A percentile compares a stretch with the other conserved stretches of the same genome.
These are phyloP conservation scores for Sinella curviseta DNA, from an alignment of 1,140 invertebrate species.

Conservation along the genomic window DNA sequence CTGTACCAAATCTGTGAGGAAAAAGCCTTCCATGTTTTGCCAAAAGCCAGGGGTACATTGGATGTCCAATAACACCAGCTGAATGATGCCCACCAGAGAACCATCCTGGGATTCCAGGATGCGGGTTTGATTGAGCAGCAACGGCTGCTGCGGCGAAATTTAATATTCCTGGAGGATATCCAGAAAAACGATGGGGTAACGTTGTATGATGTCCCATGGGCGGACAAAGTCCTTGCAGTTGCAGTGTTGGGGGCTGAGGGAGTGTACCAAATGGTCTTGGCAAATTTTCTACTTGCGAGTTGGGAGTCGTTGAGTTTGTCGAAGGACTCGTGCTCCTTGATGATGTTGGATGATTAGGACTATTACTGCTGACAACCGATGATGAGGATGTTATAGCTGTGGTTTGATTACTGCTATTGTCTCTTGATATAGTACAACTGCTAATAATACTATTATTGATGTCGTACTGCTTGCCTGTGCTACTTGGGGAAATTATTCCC, in stretches of 20 bases:
- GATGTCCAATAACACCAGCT: slow-evolving; percentile 62
- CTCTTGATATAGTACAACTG: too few relatives aligned
- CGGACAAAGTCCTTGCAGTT: slow-evolving; percentile 31
- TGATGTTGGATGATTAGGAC: slow-evolving; percentile 31
- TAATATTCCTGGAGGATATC: slow-evolving; percentile 45
- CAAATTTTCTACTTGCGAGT: slow-evolving; percentile 26
- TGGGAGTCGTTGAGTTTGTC: slow-evolving; percentile 35
- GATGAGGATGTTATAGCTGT: too few relatives aligned
- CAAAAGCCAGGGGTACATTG: slow-evolving; percentile 85
- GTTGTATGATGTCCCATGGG: slow-evolving; percentile 42
- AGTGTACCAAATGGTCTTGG: not conserved
- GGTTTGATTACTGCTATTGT: too few relatives aligned
- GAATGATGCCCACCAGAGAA: too few relatives aligned
- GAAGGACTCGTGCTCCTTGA: too few relatives aligned
- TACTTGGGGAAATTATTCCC: slow-evolving; percentile 2
- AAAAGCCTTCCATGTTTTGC: slow-evolving; percentile 85
- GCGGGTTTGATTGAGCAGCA: slow-evolving; percentile 26
- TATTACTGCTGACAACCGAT: slow-evolving; percentile 1
- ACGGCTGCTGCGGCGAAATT: slow-evolving; percentile 47
- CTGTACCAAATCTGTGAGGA: slow-evolving; percentile 74
- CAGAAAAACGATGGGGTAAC: too few relatives aligned
- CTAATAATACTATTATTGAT: slow-evolving; percentile 22
- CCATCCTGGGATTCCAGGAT: slow-evolving; percentile 7
- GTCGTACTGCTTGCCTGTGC: not conserved
- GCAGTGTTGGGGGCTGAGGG: slow-evolving; percentile 38